A percentile compares a stretch with the other conserved stretches of the same genome.
These are phyloP conservation scores for Ophthalmolycus amberensis DNA, from an alignment of 2,113 vertebrate genomes.

Conservation along the genomic window DNA sequence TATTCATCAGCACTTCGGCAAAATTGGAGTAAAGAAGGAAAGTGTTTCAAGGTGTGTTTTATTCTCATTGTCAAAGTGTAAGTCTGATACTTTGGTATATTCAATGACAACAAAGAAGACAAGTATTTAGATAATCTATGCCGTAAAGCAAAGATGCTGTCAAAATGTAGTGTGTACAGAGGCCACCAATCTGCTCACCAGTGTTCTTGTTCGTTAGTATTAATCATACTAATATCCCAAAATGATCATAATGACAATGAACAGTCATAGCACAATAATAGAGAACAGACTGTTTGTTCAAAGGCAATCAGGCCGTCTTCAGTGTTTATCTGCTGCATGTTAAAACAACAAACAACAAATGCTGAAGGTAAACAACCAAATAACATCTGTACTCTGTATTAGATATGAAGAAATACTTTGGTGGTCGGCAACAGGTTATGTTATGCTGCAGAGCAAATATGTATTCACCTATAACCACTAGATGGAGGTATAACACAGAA, in stretches of 20 bases:
- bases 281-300: neutral
- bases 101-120: neutral
- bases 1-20: neutral
- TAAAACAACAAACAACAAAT: neutral
- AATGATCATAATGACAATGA: neutral
- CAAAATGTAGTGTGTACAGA: neutral
- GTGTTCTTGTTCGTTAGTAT: neutral
- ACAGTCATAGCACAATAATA: neutral
- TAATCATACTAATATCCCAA: neutral
- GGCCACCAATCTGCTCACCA: neutral
- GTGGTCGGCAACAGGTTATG: conserved; percentile 41
- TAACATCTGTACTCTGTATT: neutral
- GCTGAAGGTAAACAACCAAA: neutral
- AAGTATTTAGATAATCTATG: neutral
- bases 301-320: neutral
- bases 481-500: conserved; percentile 65
- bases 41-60: neutral
- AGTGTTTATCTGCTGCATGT: neutral
- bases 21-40: neutral
- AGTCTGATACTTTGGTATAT: neutral
- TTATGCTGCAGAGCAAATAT: neutral
- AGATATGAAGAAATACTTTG: neutral
- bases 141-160: neutral
- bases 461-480: conserved; percentile 58
- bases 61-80: neutral